Percentiles rank a stretch among this genome's conserved stretches.
Evolutionary conservation across 2,113 vertebrate genomes (phyloP).

Genomic region (Chamaea fasciata): DNA sequence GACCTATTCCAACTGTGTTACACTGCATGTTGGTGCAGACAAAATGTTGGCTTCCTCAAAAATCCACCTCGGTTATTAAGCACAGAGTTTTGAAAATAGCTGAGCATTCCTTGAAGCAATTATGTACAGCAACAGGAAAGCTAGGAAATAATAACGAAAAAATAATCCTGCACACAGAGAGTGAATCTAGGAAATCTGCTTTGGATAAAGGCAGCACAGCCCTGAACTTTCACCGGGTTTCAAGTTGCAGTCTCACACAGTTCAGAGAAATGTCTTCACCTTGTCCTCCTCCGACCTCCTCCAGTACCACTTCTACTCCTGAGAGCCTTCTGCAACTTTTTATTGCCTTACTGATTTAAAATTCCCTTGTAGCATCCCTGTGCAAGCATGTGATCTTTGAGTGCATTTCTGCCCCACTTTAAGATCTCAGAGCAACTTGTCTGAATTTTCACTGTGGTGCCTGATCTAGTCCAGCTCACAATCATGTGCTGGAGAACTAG

Average conservation of each 20-base stretch:
- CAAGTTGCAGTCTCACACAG: neutral
- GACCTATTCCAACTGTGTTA: neutral
- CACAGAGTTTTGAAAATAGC: neutral
- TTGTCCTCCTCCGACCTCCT: neutral
- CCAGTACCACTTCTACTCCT: neutral
- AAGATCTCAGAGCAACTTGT: neutral
- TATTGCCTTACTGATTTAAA: neutral
- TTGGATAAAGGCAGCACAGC: slow-evolving; percentile 17
- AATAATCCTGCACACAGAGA: neutral
- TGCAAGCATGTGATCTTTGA: neutral
- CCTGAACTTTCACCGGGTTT: slow-evolving; percentile 3
- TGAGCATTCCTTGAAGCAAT: neutral
- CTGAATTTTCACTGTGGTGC: neutral
- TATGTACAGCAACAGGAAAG: neutral
- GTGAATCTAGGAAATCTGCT: slow-evolving; percentile 2
- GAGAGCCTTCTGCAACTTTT: neutral
- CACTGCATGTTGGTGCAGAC: neutral
- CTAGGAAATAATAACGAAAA: neutral
- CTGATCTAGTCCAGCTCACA: neutral
- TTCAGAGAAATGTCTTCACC: neutral
- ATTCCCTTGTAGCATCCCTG: neutral
- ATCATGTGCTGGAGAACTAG: neutral
- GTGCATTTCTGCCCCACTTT: neutral
- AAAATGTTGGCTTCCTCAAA: neutral
- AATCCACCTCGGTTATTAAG: neutral